Base-by-base conservation (phyloP, 1,140 invertebrate species). In the Eulimnadia texana region DNA sequence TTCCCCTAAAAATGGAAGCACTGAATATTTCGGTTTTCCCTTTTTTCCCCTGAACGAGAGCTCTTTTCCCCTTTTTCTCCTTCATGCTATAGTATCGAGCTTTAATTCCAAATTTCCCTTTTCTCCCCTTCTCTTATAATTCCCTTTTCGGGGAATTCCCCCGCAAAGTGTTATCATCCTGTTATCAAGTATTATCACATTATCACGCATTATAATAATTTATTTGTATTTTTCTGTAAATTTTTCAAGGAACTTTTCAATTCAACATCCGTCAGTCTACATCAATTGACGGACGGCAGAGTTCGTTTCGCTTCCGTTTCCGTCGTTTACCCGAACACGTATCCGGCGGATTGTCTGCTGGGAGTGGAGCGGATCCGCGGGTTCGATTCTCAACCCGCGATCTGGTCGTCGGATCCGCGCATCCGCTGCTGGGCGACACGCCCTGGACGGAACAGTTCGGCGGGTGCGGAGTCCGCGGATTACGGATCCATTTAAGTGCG, bases 361-460 rank as follows among this genome's bases (percentile, higher is more conserved):
- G 33, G 33, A 42, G 33, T 42, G 33, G 16, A 16, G 33, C 33
- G 33, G 16, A 42, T 42, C 33, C 6, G 33, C 33, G n/a, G n/a
- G n/a, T n/a, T n/a, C 25, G 27, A 24, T 19, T 9, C 23, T 0
- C 25, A 56, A 2, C 10, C 55, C 24, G 50, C 60, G 60, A 61
- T 51, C 23, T 61, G 3, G 24, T 54, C 28, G 42, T 61, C 22
- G 29, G 50, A n/a, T 27, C 25, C 13, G 22, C 29, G 1, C 49
- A 61, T 54, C 60, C 51, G 27, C 53, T 61, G 23, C 23, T 61
- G 49, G 60, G 13, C 29, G 53, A 52, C 16, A 11, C 23, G 1
- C 56, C 56, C n/a, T 51, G 50, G 23, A 51, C 62, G 24, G 49
- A 63, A 53, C 62, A 63, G 50, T 63, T 28, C 50, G 56, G 62